phyloP scores from a whole-genome alignment of 2,888 invertebrate genomes.

The Dynastes maya region DNA sequence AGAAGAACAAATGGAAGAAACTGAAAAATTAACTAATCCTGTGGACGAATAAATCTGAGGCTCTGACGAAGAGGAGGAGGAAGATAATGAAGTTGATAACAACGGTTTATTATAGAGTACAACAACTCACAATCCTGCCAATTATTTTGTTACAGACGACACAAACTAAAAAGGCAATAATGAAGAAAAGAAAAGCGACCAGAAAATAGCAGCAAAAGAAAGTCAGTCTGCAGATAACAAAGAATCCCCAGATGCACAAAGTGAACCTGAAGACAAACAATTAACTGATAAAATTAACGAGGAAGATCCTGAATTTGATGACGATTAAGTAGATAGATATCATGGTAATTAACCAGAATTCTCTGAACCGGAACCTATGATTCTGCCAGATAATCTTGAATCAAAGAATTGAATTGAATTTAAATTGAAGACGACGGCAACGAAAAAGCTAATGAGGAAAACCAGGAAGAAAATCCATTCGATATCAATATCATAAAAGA shows the following conservation, averaged over 20 bases:
- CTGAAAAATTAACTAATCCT: conserved; percentile 88
- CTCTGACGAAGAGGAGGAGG: conserved; percentile 85
- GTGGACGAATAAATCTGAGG: conserved; percentile 88
- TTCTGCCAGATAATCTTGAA: conserved; percentile 90
- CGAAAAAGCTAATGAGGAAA: conserved; percentile 76
- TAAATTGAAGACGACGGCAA: conserved; percentile 74
- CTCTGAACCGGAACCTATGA: conserved; percentile 89
- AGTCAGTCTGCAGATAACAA: conserved; percentile 70
- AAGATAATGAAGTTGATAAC: conserved; percentile 73
- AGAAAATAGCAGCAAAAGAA: conserved; percentile 85
- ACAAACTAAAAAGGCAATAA: conserved; percentile 70
- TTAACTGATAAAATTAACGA: conserved; percentile 82
- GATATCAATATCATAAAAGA: conserved; percentile 87
- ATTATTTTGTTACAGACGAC: conserved; percentile 42
- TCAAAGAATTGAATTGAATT: conserved; percentile 63
- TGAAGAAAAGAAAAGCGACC: conserved; percentile 78
- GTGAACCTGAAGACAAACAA: conserved; percentile 72
- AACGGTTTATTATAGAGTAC: neutral
- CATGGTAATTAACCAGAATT: conserved; percentile 85
- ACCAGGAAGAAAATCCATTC: conserved; percentile 86
- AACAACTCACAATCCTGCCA: no score
- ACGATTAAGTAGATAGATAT: conserved; percentile 87
- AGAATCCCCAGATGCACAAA: conserved; percentile 73
- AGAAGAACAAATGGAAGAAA: conserved; percentile 98
- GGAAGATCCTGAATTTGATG: conserved; percentile 85